These are phyloP conservation scores for Brenthis daphne DNA, from an alignment of 2,888 invertebrate species.

Conservation along the genomic window DNA sequence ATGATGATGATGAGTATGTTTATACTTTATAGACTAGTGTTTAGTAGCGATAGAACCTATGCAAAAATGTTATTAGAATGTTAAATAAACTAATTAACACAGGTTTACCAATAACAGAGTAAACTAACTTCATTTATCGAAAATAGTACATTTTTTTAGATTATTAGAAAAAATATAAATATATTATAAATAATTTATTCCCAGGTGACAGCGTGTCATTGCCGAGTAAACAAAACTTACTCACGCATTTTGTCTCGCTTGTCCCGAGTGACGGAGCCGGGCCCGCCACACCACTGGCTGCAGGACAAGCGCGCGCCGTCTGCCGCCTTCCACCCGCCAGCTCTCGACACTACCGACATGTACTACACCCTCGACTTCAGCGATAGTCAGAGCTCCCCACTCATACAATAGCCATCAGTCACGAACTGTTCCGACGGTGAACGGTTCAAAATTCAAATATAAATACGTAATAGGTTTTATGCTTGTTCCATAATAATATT, in stretches of 20 bases:
- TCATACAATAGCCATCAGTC: conserved; percentile 85
- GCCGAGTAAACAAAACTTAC: conserved; percentile 90
- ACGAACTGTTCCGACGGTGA: conserved; percentile 76
- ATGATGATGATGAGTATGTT: too few relatives aligned
- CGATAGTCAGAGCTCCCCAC: conserved; percentile 88
- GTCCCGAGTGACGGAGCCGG: conserved; percentile 64
- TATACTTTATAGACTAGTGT: too few relatives aligned
- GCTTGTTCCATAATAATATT: background rate
- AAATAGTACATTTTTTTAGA: too few relatives aligned
- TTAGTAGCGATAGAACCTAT: too few relatives aligned
- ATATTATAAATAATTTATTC: conserved; percentile 38
- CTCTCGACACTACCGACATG: conserved; percentile 87
- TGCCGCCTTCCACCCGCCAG: conserved; percentile 55
- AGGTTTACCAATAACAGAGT: too few relatives aligned
- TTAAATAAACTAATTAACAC: too few relatives aligned
- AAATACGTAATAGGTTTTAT: conserved; percentile 38
- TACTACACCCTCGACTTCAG: conserved; percentile 90
- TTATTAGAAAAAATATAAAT: too few relatives aligned
- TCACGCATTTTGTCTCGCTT: conserved; percentile 83
- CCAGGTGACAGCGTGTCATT: conserved; percentile 89
- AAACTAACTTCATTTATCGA: too few relatives aligned
- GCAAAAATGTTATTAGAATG: too few relatives aligned
- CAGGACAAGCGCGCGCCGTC: conserved; percentile 78
- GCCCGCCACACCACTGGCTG: conserved; percentile 81
- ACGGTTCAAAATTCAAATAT: conserved; percentile 75